These are phyloP conservation scores for Arctia plantaginis DNA, from an alignment of 2,888 invertebrate genomes.

Conservation along the genomic window DNA sequence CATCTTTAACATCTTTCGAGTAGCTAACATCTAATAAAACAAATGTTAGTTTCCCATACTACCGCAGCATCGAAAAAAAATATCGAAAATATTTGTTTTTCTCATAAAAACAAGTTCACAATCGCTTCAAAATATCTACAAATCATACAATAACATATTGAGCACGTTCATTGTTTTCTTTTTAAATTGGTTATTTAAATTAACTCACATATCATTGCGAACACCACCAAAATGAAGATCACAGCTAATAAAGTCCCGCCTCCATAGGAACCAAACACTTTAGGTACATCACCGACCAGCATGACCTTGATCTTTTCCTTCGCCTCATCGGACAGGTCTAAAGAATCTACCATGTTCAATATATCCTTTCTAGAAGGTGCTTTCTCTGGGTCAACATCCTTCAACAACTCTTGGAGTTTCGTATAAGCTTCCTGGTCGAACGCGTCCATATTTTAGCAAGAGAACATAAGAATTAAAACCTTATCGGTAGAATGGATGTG, in stretches of 20 bases:
- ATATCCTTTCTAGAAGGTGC: slow-evolving; percentile 85
- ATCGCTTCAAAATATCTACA: background rate
- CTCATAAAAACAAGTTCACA: too few relatives aligned
- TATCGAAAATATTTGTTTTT: too few relatives aligned
- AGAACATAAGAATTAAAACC: slow-evolving; percentile 37
- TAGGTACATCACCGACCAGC: slow-evolving; percentile 78
- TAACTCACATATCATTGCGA: slow-evolving; percentile 71
- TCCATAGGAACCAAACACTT: slow-evolving; percentile 67
- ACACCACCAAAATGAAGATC: slow-evolving; percentile 69
- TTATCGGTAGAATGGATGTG: slow-evolving; percentile 18
- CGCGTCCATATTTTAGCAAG: slow-evolving; percentile 54
- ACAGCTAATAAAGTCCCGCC: slow-evolving; percentile 65
- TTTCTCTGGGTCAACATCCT: slow-evolving; percentile 67
- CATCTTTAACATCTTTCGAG: too few relatives aligned
- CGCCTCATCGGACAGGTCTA: slow-evolving; percentile 88
- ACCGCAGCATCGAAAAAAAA: too few relatives aligned
- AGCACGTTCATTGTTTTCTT: background rate
- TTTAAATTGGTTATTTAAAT: slow-evolving; percentile 32
- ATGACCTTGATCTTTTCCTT: slow-evolving; percentile 86
- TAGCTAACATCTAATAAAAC: too few relatives aligned
- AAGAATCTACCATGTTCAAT: slow-evolving; percentile 85
- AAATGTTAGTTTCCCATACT: too few relatives aligned
- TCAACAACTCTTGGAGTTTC: slow-evolving; percentile 65
- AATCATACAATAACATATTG: background rate
- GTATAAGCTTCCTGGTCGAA: slow-evolving; percentile 54